Evolutionary conservation across 2,797 vertebrate species (phyloP).

Genomic region (Urophycis tenuis): DNA sequence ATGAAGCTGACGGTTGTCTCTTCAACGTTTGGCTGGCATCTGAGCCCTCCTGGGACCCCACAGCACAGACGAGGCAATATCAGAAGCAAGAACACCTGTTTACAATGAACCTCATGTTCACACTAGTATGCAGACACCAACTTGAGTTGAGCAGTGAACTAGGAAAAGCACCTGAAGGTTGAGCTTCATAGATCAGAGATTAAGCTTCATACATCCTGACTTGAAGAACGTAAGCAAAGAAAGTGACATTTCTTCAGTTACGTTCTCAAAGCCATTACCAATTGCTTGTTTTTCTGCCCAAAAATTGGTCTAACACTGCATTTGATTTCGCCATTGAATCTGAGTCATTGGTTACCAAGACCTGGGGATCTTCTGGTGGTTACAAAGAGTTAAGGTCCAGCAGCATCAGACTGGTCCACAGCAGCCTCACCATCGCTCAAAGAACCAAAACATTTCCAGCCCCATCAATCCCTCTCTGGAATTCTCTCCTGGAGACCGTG

Average conservation of each 20-base stretch:
- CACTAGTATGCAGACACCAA: not conserved
- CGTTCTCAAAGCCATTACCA: not conserved
- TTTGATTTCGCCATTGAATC: not conserved
- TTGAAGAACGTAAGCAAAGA: too few relatives aligned
- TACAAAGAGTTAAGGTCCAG: not conserved
- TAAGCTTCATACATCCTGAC: not conserved
- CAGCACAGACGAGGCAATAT: not conserved
- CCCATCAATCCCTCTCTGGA: not conserved
- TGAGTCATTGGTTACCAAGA: not conserved
- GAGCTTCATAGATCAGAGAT: not conserved
- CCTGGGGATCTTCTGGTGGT: too few relatives aligned
- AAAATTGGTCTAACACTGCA: not conserved
- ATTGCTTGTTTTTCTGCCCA: not conserved
- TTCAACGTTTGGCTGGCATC: not conserved
- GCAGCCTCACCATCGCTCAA: too few relatives aligned
- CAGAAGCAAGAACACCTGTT: not conserved
- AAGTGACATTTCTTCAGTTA: too few relatives aligned
- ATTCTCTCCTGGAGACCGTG: not conserved
- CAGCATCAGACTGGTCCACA: not conserved
- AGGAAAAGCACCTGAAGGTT: not conserved
- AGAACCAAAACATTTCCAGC: conserved; percentile 4
- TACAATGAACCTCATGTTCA: not conserved
- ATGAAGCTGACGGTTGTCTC: not conserved
- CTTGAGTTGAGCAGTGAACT: not conserved
- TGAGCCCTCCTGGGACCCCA: not conserved